Percentiles rank a stretch among this genome's conserved stretches.
Evolutionary conservation across 2,797 vertebrate genomes (phyloP).

Genomic region (Halcyon chelicuti): DNA sequence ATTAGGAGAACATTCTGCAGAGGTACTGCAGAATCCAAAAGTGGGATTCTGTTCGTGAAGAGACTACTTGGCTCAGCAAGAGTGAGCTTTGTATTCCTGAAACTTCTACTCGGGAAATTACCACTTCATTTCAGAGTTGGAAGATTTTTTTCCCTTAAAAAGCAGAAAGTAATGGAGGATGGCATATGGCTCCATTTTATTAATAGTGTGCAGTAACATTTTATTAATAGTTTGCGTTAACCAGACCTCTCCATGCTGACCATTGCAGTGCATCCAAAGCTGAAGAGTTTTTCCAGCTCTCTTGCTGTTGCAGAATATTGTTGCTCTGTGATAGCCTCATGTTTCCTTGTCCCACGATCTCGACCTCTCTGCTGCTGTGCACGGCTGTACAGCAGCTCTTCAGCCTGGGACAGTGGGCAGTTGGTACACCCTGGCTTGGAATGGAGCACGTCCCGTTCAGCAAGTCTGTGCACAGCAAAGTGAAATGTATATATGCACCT

Average conservation of each 20-base stretch:
- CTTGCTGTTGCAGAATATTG: neutral
- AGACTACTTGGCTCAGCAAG: neutral
- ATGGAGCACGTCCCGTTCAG: rapidly evolving
- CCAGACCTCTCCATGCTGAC: neutral
- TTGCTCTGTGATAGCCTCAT: neutral
- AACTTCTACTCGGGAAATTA: neutral
- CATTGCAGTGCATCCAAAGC: neutral
- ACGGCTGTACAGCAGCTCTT: neutral
- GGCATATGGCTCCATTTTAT: neutral
- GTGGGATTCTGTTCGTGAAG: neutral
- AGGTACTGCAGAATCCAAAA: neutral
- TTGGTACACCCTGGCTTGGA: neutral
- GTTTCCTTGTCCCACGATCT: neutral
- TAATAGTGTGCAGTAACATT: neutral
- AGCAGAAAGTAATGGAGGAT: neutral
- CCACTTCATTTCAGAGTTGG: neutral
- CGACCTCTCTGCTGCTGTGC: neutral
- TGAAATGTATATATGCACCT: neutral
- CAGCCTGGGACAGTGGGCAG: rapidly evolving
- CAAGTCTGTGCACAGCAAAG: neutral
- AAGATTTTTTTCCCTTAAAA: neutral
- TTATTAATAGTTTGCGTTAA: neutral
- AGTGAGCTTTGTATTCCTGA: neutral
- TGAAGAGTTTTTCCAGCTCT: neutral
- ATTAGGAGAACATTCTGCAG: neutral